Evolutionary conservation across 2,113 vertebrate genomes (phyloP), one percentile per base, ranked within the genome.

Genomic region (Callaeas wilsoni): DNA sequence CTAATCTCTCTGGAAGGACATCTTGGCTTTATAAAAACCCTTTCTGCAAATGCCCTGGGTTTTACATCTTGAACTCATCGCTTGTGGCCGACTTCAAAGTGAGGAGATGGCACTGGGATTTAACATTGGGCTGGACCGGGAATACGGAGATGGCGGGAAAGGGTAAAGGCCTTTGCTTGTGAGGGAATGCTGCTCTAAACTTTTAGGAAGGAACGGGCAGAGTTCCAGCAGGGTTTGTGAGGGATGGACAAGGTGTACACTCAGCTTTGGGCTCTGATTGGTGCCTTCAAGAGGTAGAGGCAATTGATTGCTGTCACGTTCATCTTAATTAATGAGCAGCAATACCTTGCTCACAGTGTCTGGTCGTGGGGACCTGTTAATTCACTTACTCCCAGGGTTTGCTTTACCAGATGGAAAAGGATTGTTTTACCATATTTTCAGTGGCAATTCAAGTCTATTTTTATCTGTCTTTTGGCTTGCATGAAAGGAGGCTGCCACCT

Each of bases 351-450:
- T 93, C 53, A 25, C 47, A 71, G 67, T 53, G 67, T 81, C 56
- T 79, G 63, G 95, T 92, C 7, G 3, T 56, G 67, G 84, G 93
- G 96, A 93, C 76, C 97, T 98, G 97, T 59, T 97, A 97, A 90
- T 97, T 97, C 95, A 87, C 95, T 98, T 97, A 97, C n/a, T 95
- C 64, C 33, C 29, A 57, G 71, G 67, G 56, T 90, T 96, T 94
- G 19, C 79, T 97, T 97, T 94, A 96, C 95, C 97, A 98, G 95
- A 98, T 97, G 98, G 96, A 87, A 96, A 98, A 98, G 94, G 89
- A 97, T 97, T 97, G 94, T 96, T 97, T 98, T 96, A 96, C 96
- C 96, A 87, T 96, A 75, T 95, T 98, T 97, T 97, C 96, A 95
- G 89, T 97, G 95, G 94, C 87, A 97, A 79, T 92, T 93, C 53